Evolutionary conservation across 2,797 vertebrate species (phyloP).

Genomic region (Siniperca scherzeri): DNA sequence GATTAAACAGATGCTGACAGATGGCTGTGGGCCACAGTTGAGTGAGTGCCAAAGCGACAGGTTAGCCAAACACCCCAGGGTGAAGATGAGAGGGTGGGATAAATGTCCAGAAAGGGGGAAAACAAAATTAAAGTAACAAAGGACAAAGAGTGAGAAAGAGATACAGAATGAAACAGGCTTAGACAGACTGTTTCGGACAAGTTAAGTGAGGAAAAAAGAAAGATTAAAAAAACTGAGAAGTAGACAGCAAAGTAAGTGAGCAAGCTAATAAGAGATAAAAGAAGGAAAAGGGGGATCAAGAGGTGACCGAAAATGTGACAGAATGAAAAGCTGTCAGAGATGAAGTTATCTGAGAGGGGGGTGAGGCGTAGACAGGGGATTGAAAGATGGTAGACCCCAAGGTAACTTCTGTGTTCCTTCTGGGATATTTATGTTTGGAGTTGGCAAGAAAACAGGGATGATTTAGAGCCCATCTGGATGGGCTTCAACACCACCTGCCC

Average conservation of each 20-base stretch:
- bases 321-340: constrained; percentile 56
- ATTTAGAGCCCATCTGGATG: constrained; percentile 79
- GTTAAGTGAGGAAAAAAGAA: constrained; percentile 2
- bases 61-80: constrained; percentile 61
- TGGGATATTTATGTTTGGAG: constrained; percentile 74
- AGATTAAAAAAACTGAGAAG: constrained; percentile 28
- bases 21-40: constrained; percentile 67
- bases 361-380: constrained; percentile 42
- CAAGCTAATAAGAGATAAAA: constrained; percentile 36
- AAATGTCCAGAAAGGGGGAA: constrained; percentile 37
- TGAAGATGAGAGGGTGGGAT: constrained; percentile 34
- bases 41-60: constrained; percentile 61
- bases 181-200: constrained; percentile 35
- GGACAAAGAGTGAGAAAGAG: constrained; percentile 22
- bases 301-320: constrained; percentile 39
- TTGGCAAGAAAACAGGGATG: constrained; percentile 66
- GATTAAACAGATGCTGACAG: constrained; percentile 82
- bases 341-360: constrained; percentile 60
- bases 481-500: constrained; percentile 75
- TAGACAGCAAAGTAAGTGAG: constrained; percentile 44
- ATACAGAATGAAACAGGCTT: constrained; percentile 16
- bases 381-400: constrained; percentile 70
- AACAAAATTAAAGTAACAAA: constrained; percentile 29
- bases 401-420: constrained; percentile 72
- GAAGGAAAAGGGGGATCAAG: background rate